phyloP scores from a whole-genome alignment of 1,140 invertebrate species.

The Hesperophylax magnus region DNA sequence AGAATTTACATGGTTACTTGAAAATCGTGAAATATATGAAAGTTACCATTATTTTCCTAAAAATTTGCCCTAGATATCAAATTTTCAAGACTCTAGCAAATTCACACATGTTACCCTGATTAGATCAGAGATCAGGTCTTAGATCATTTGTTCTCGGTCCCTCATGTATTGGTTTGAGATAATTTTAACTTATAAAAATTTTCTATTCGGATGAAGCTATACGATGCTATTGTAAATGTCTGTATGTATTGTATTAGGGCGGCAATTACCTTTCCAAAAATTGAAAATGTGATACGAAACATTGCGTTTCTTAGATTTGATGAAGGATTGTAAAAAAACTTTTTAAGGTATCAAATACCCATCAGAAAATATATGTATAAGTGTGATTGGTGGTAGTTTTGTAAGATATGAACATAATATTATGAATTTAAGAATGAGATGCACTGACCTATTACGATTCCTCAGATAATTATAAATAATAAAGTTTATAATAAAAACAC shows the following conservation, averaged over 20 bases:
- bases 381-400: not conserved
- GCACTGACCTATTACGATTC: not conserved
- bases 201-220: not conserved
- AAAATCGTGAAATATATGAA: too few species aligned
- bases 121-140: too few species aligned
- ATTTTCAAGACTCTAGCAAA: not conserved
- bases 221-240: not conserved
- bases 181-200: not conserved
- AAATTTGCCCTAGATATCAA: too few species aligned
- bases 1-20: too few species aligned
- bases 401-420: not conserved
- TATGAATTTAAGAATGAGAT: not conserved
- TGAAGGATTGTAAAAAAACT: not conserved
- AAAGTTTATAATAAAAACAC: too few species aligned
- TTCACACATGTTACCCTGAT: not conserved
- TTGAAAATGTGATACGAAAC: slow-evolving; percentile 15
- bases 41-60: too few species aligned
- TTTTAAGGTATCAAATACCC: not conserved
- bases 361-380: not conserved
- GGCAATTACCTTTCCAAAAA: slow-evolving; percentile 13
- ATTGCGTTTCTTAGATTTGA: slow-evolving; percentile 14
- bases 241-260: not conserved
- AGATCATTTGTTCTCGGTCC: too few species aligned
- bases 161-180: too few species aligned
- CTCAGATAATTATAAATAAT: not conserved